Conservation (phyloP, 2,797 vertebrate genomes). For the Graptemys geographica region DNA sequence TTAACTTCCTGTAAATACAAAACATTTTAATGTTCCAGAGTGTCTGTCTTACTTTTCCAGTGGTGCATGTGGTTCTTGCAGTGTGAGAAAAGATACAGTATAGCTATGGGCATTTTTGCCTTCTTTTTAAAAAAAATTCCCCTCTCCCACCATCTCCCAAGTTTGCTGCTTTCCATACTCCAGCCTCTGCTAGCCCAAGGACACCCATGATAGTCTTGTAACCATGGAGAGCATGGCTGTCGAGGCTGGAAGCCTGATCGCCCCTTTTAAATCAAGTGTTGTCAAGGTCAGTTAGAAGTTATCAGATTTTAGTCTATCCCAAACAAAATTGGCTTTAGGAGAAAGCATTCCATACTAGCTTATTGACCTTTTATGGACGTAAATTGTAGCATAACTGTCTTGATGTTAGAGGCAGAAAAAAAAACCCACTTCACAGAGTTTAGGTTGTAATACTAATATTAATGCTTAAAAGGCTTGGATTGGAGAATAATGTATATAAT, state of each 20-base stretch:
- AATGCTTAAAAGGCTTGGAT: not conserved
- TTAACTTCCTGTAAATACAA: conserved; percentile 13
- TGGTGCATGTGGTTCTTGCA: not conserved
- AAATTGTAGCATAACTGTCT: conserved; percentile 5
- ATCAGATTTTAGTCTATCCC: not conserved
- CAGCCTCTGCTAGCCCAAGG: not conserved
- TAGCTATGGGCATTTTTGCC: accelerated
- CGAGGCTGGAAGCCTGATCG: not conserved
- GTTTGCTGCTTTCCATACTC: not conserved
- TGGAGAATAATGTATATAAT: not conserved
- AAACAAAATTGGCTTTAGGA: not conserved
- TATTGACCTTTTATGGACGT: not conserved
- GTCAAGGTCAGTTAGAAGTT: not conserved
- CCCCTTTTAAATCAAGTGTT: conserved; percentile 2
- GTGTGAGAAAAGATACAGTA: not conserved
- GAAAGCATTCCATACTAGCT: not conserved
- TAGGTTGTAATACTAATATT: not conserved
- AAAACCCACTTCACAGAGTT: conserved; percentile 42
- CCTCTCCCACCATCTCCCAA: not conserved
- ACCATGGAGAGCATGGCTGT: not conserved
- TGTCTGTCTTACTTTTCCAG: not conserved
- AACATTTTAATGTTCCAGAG: not conserved
- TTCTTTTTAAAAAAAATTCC: no score
- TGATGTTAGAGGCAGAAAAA: not conserved
- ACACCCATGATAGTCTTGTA: not conserved